These are phyloP conservation scores for Acrobasis repandana DNA, from an alignment of 2,888 invertebrate species.

Conservation along the genomic window DNA sequence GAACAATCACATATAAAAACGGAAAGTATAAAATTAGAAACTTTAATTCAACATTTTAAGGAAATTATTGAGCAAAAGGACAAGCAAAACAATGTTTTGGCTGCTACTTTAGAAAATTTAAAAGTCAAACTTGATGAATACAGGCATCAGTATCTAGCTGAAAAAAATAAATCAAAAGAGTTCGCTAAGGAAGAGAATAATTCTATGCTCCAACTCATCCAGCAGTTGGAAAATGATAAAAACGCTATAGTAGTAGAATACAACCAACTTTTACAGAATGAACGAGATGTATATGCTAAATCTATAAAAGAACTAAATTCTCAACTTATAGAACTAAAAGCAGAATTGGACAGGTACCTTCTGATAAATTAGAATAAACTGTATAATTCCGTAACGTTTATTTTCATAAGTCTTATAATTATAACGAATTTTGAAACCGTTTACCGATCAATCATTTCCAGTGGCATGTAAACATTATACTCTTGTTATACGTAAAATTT, in stretches of 20 bases:
- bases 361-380: constrained; percentile 20
- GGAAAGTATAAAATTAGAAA: constrained; percentile 59
- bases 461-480: constrained; percentile 45
- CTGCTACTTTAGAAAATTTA: constrained; percentile 45
- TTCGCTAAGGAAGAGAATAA: constrained; percentile 69
- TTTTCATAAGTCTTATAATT: background rate
- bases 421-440: background rate
- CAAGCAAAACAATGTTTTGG: constrained; percentile 46
- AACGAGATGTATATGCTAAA: constrained; percentile 73
- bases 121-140: constrained; percentile 48
- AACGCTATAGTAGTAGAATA: constrained; percentile 68
- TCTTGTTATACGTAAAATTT: constrained; percentile 34
- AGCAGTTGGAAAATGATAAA: constrained; percentile 72
- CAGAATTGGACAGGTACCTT: constrained; percentile 61
- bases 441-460: constrained; percentile 50
- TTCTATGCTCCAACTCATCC: constrained; percentile 59
- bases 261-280: constrained; percentile 74
- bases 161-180: constrained; percentile 48
- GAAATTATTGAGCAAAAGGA: constrained; percentile 58
- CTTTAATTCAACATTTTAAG: constrained; percentile 53
- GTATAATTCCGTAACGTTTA: too few species aligned
- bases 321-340: constrained; percentile 59
- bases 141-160: constrained; percentile 42
- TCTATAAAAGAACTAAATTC: constrained; percentile 57
- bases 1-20: constrained; percentile 58